These are phyloP conservation scores for Spizaetus ornatus DNA, from an alignment of 2,113 vertebrate genomes.

Conservation along the genomic window DNA sequence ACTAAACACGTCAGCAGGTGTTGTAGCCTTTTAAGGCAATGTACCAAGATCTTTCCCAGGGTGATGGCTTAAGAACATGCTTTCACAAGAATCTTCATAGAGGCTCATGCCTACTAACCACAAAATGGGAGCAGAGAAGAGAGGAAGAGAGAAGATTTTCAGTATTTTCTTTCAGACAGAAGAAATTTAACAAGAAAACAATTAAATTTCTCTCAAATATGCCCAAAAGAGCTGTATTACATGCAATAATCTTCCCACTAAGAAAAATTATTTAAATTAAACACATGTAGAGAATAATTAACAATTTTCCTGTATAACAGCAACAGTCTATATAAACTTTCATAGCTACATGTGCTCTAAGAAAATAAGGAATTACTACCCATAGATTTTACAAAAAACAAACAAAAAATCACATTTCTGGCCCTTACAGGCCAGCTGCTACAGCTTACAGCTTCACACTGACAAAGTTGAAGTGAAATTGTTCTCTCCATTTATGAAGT, in stretches of 20 bases:
- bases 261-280: background rate
- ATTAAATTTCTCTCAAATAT: background rate
- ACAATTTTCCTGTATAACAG: background rate
- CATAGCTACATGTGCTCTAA: background rate
- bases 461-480: background rate
- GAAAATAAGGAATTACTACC: background rate
- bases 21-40: background rate
- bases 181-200: background rate
- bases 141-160: background rate
- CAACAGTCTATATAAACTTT: background rate
- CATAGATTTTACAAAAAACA: background rate
- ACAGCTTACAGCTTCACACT: background rate
- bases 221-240: background rate
- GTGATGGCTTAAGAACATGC: background rate
- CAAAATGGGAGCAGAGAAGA: background rate
- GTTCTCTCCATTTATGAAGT: background rate
- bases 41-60: background rate
- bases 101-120: background rate
- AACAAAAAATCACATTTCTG: background rate
- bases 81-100: background rate
- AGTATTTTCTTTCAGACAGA: background rate
- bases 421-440: background rate
- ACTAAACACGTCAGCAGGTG: background rate
- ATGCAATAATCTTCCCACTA: background rate
- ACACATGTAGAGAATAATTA: background rate